A percentile compares a stretch with the other conserved stretches of the same genome.
Conservation (phyloP, 2,113 vertebrate genomes). For the Etheostoma spectabile region DNA sequence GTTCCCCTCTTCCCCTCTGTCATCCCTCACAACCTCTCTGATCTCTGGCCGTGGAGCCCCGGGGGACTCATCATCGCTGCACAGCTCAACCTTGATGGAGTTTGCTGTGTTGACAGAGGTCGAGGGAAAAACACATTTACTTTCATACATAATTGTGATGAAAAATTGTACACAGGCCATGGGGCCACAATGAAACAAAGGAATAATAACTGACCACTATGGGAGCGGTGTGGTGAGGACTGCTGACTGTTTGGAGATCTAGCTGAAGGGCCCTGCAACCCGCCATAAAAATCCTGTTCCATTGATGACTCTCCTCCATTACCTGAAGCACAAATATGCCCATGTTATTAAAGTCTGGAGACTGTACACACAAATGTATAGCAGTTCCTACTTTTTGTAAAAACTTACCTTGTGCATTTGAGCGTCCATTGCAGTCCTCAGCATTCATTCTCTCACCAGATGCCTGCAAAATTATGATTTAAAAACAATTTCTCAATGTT, state of each 20-base stretch:
- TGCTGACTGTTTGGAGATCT: constrained; percentile 94
- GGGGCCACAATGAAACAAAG: background rate
- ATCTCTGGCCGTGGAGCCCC: constrained; percentile 83
- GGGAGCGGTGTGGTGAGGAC: constrained; percentile 91
- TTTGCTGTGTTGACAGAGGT: constrained; percentile 81
- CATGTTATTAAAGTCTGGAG: constrained; percentile 33
- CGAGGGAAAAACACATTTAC: constrained; percentile 10
- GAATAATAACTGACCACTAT: constrained; percentile 88
- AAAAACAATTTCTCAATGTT: background rate
- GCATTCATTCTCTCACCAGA: constrained; percentile 91
- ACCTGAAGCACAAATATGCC: constrained; percentile 81
- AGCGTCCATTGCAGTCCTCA: constrained; percentile 93
- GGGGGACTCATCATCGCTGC: constrained; percentile 92
- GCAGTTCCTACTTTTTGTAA: background rate
- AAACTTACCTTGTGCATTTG: constrained; percentile 89
- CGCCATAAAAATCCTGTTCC: constrained; percentile 92
- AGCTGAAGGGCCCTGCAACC: constrained; percentile 87
- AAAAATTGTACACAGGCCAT: background rate
- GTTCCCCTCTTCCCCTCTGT: constrained; percentile 82
- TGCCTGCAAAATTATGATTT: constrained; percentile 75
- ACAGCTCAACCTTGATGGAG: constrained; percentile 97
- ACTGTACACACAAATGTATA: background rate
- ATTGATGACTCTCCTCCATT: constrained; percentile 93
- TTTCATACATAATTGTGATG: background rate
- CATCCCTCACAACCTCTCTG: constrained; percentile 84